These are phyloP conservation scores for Meloidogyne hapla DNA, from an alignment of 1,140 invertebrate species.

Conservation along the genomic window DNA sequence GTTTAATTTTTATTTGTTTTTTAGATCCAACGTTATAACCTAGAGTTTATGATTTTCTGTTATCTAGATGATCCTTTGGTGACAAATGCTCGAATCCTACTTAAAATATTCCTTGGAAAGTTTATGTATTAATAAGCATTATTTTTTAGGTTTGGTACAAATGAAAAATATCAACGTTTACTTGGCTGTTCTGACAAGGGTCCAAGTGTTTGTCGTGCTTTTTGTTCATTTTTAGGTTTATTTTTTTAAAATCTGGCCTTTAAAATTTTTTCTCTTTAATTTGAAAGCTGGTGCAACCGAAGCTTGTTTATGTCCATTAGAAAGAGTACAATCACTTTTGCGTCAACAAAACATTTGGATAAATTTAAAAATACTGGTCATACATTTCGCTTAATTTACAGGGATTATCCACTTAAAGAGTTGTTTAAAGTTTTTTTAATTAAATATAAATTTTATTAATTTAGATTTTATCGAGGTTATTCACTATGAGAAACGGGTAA, in stretches of 20 bases:
- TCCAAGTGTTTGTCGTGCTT: constrained; percentile 66
- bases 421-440: not conserved
- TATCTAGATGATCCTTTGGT: no score
- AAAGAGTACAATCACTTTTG: constrained; percentile 87
- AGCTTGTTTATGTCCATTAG: constrained; percentile 86
- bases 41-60: no score
- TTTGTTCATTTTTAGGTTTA: constrained; percentile 57
- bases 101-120: no score
- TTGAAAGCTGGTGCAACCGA: constrained; percentile 75
- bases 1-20: not conserved
- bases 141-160: constrained; percentile 69
- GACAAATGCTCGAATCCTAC: no score
- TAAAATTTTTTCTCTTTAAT: constrained; percentile 58
- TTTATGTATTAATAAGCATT: no score
- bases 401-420: constrained; percentile 69
- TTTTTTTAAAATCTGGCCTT: not conserved
- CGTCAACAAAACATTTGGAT: constrained; percentile 79
- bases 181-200: constrained; percentile 78
- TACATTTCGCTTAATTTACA: constrained; percentile 73
- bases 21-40: no score
- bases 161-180: not conserved
- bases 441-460: not conserved
- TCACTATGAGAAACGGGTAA: constrained; percentile 76
- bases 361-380: constrained; percentile 84
- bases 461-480: constrained; percentile 70